A percentile compares a stretch with the other conserved stretches of the same genome.
These are phyloP conservation scores for Minunthozetes semirufus DNA, from an alignment of 2,888 invertebrate species.

Conservation along the genomic window DNA sequence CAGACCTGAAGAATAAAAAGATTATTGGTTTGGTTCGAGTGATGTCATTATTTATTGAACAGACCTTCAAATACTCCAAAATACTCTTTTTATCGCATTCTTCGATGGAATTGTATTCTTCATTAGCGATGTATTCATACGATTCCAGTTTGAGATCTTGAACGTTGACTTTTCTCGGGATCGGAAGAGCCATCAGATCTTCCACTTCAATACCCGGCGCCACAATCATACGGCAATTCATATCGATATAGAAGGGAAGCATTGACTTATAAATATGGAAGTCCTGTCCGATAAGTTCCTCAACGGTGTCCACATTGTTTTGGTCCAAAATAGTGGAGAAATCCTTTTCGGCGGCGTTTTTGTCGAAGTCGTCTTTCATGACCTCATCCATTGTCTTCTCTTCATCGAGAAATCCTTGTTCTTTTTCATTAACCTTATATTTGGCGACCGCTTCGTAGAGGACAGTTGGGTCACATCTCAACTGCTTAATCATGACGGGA, in stretches of 20 bases:
- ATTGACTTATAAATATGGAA: background rate
- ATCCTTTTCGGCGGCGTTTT: background rate
- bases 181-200: slow-evolving; percentile 10
- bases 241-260: background rate
- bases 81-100: background rate
- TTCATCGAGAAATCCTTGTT: too few species aligned
- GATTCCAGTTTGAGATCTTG: background rate
- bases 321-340: too few species aligned
- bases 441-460: background rate
- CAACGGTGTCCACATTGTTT: background rate
- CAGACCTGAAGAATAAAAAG: background rate
- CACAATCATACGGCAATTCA: slow-evolving; percentile 10
- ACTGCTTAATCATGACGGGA: slow-evolving; percentile 9
- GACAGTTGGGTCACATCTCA: slow-evolving; percentile 25
- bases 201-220: slow-evolving; percentile 23
- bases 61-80: slow-evolving; percentile 1
- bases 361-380: background rate
- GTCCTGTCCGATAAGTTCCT: background rate
- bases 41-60: too few species aligned
- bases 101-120: background rate
- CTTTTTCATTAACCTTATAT: background rate
- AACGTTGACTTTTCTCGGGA: background rate
- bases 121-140: background rate
- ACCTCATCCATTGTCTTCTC: background rate
- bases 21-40: too few species aligned